phyloP scores from a whole-genome alignment of 2,113 vertebrate species.

The Grammomys dolichurus region DNA sequence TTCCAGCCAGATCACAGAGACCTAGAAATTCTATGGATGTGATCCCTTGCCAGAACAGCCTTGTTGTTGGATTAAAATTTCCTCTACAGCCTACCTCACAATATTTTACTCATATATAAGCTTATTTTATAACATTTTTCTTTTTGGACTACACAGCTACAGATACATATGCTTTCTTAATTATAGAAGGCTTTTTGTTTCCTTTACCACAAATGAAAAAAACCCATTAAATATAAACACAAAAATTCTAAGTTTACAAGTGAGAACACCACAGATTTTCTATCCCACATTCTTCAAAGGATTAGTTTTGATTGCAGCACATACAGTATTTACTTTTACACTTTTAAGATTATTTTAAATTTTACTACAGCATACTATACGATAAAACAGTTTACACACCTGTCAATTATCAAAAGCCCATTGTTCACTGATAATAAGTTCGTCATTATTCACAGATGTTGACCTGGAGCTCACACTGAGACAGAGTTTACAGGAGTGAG shows the following conservation, averaged over 20 bases:
- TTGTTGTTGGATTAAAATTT: no score
- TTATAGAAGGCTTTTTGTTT: conserved; percentile 61
- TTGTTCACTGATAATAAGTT: background rate
- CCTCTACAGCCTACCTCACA: background rate
- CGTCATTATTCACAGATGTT: background rate
- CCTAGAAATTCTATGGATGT: no score
- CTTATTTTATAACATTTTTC: conserved; percentile 69
- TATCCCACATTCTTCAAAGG: conserved; percentile 63
- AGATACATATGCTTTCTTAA: conserved; percentile 67
- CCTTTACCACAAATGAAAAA: conserved; percentile 41
- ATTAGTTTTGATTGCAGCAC: conserved; percentile 61
- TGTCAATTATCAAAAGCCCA: conserved; percentile 12
- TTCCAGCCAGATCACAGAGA: no score
- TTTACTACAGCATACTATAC: background rate
- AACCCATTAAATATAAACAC: background rate
- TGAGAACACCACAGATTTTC: conserved; percentile 40
- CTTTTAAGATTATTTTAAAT: conserved; percentile 57
- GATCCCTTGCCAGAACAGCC: no score
- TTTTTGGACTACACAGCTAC: conserved; percentile 67
- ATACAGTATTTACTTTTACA: conserved; percentile 59
- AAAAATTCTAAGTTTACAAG: conserved; percentile 63
- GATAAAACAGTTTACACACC: background rate
- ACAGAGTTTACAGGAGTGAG: conserved; percentile 7
- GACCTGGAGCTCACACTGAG: background rate
- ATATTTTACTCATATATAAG: conserved; percentile 20